phyloP scores from a whole-genome alignment of 2,888 invertebrate species.

The Embidobia sp. region DNA sequence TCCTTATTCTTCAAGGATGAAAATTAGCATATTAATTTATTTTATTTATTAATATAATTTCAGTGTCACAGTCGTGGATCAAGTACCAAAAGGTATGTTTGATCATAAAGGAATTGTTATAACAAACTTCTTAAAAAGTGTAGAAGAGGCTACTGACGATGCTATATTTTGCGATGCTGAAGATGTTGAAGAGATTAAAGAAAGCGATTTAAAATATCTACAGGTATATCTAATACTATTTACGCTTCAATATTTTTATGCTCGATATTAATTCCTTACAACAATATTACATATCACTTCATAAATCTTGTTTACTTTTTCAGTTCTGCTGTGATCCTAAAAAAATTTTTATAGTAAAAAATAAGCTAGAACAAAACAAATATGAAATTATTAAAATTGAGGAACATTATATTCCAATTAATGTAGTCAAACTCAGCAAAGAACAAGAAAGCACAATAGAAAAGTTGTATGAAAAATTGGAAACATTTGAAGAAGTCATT shows the following conservation, averaged over 20 bases:
- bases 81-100: constrained; percentile 82
- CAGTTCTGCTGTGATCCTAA: constrained; percentile 84
- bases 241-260: no score
- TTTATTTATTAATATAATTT: constrained; percentile 32
- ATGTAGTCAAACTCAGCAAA: constrained; percentile 82
- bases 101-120: constrained; percentile 85
- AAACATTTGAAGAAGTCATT: constrained; percentile 83
- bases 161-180: constrained; percentile 88
- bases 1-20: no score
- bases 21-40: not conserved
- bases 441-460: constrained; percentile 82
- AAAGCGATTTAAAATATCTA: constrained; percentile 77
- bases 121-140: constrained; percentile 79
- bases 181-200: constrained; percentile 84
- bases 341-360: constrained; percentile 82
- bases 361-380: constrained; percentile 81
- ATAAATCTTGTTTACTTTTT: constrained; percentile 68
- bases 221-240: constrained; percentile 67
- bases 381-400: constrained; percentile 82
- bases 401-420: constrained; percentile 82
- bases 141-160: constrained; percentile 85
- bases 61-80: constrained; percentile 82
- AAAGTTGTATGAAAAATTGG: constrained; percentile 83
- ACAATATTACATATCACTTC: not conserved
- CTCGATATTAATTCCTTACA: no score